Conservation (phyloP, 2,888 invertebrate genomes). For the Muscina levida region DNA sequence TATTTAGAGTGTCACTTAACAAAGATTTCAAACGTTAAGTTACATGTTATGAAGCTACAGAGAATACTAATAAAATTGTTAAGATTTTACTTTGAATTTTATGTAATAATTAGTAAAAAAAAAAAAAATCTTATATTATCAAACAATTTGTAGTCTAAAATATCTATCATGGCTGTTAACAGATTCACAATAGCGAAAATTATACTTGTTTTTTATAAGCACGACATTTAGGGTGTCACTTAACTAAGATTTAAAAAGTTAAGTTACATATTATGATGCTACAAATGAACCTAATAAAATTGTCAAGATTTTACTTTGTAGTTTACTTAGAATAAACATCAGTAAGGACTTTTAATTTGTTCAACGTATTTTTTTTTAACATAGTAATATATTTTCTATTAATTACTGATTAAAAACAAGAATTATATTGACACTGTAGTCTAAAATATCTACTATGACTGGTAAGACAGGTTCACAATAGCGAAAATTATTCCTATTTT, state of each 20-base stretch:
- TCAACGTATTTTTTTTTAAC: too few relatives aligned
- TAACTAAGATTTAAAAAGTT: not conserved
- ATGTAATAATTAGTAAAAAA: not conserved
- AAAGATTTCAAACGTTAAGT: not conserved
- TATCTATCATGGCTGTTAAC: slow-evolving; percentile 59
- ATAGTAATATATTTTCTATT: too few relatives aligned
- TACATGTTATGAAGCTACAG: not conserved
- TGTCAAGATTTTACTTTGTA: not conserved
- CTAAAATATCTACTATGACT: slow-evolving; percentile 60
- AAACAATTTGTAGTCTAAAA: slow-evolving; percentile 33
- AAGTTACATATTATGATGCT: not conserved
- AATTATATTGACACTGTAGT: too few relatives aligned
- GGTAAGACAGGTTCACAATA: not conserved
- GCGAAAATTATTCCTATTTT: slow-evolving; percentile 41
- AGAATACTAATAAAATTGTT: too few relatives aligned
- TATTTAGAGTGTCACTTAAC: not conserved
- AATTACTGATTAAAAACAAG: too few relatives aligned
- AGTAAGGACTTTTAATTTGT: too few relatives aligned
- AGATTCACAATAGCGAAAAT: slow-evolving; percentile 16
- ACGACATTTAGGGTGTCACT: not conserved
- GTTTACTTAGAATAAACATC: too few relatives aligned
- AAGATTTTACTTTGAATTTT: not conserved
- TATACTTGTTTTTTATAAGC: not conserved
- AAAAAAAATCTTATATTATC: too few relatives aligned
- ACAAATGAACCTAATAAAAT: too few relatives aligned